Evolutionary conservation across 2,113 vertebrate species (phyloP), one percentile per base, ranked within the genome.

Genomic region (Felis chaus): DNA sequence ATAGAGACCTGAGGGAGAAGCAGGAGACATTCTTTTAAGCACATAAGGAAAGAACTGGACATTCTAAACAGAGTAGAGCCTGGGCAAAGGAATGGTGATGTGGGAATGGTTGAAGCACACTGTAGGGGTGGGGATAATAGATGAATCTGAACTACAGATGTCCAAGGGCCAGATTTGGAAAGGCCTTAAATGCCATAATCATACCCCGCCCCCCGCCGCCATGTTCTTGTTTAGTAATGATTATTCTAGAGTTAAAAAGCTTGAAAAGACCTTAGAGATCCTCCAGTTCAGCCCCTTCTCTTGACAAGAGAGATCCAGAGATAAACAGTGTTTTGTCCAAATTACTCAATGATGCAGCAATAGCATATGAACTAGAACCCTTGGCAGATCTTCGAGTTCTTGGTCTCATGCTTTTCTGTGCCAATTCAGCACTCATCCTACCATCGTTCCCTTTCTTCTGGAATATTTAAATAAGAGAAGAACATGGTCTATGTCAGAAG

Each of bases 151-250:
- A 55, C 92, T 74, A 63, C 31, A 93, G 53, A 78, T 84, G 4
- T 82, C 15, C 3, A 23, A 48, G 18, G 6, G 39, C 55, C 36
- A 53, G 21, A 69, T 81, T 87, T 94, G 57, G 48, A 94, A 90
- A 93, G 82, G 50, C 55, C 55, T 97, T 95, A 36, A 96, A 74
- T 97, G 50, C 87, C 87, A 39, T 66, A 41, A 68, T 84, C 84
- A 25, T n/a, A 41, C 7, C 39, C 6, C n/a, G 1, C 45, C 7
- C 45, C 45, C 45, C 41, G 7, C 45, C 45, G 45, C 45, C 12
- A 33, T 78, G 96, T 96, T 89, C 48, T 89, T 94, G 2, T 71
- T 94, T 86, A 91, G 31, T 93, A 73, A 55, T 71, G 95, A 53
- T 27, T 71, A 45, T 88, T 95, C 55, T 39, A 66, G 65, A 93